phyloP scores from a whole-genome alignment of 2,888 invertebrate genomes.

The Stomorhina lunata region DNA sequence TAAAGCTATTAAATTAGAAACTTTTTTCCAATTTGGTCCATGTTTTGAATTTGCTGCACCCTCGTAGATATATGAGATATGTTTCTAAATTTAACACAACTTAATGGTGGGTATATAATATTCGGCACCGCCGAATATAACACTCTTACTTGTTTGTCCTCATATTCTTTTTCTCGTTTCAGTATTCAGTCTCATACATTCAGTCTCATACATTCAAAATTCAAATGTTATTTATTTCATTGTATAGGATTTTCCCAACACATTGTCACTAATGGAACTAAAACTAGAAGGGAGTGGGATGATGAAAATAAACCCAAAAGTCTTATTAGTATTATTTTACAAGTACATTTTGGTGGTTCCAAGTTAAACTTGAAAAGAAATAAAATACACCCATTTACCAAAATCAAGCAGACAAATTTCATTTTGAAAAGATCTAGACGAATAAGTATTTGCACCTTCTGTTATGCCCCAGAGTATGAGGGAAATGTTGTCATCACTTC shows the following conservation, averaged over 20 bases:
- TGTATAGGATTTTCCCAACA: background rate
- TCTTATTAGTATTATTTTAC: conserved; percentile 27
- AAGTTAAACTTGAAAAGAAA: background rate
- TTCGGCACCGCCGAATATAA: too few relatives aligned
- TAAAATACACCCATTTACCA: background rate
- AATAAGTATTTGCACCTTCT: background rate
- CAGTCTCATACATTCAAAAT: conserved; percentile 10
- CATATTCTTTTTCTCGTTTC: background rate
- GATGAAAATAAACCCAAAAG: background rate
- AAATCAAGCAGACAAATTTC: background rate
- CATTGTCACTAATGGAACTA: background rate
- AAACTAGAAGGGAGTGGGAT: background rate
- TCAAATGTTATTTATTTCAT: conserved; percentile 41
- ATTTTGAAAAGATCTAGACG: background rate
- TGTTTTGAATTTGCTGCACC: too few relatives aligned
- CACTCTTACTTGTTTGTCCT: background rate
- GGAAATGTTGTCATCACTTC: conserved; percentile 25
- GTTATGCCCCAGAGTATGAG: background rate
- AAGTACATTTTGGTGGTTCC: background rate
- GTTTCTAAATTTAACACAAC: too few relatives aligned
- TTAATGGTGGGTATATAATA: too few relatives aligned
- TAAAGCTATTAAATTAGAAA: too few relatives aligned
- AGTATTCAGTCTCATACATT: background rate
- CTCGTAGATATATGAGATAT: too few relatives aligned
- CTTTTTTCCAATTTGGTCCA: too few relatives aligned